These are phyloP conservation scores for Falco peregrinus DNA, from an alignment of 2,797 vertebrate genomes.

Conservation along the genomic window DNA sequence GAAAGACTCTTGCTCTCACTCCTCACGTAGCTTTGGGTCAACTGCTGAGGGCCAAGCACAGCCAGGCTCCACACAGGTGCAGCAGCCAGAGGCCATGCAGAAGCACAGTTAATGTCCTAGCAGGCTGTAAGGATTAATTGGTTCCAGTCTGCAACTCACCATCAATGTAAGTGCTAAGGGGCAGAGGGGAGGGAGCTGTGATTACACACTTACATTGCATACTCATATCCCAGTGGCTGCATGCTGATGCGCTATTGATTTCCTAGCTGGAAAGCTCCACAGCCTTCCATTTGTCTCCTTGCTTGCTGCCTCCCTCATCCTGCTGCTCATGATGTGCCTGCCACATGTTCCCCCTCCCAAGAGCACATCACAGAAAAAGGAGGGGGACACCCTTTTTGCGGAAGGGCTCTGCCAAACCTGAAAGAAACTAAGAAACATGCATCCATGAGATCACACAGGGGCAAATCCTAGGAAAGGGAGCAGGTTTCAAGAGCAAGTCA, in stretches of 20 bases:
- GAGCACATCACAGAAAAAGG: not conserved
- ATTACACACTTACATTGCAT: constrained; percentile 23
- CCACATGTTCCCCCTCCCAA: not conserved
- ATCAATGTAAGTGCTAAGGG: constrained; percentile 17
- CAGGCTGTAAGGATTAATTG: constrained; percentile 50
- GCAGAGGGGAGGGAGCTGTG: constrained; percentile 29
- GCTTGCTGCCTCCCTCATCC: not conserved
- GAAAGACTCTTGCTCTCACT: not conserved
- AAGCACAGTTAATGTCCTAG: constrained; percentile 31
- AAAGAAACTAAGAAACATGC: not conserved
- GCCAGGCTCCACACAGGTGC: not conserved
- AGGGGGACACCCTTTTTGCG: not conserved
- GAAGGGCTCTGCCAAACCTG: not conserved
- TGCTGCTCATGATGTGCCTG: not conserved
- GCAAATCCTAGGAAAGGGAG: not conserved
- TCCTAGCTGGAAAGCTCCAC: constrained; percentile 18
- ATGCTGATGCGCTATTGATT: constrained; percentile 31
- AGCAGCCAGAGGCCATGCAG: not conserved
- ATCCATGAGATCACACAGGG: not conserved
- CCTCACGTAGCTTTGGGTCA: not conserved
- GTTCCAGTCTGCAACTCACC: constrained; percentile 20
- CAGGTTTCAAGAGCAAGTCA: not conserved
- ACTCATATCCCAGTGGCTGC: not conserved
- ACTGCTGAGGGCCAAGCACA: not conserved
- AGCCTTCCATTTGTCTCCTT: not conserved